These are phyloP conservation scores for Murina feae DNA, from an alignment of 2,113 vertebrate species.

Conservation along the genomic window DNA sequence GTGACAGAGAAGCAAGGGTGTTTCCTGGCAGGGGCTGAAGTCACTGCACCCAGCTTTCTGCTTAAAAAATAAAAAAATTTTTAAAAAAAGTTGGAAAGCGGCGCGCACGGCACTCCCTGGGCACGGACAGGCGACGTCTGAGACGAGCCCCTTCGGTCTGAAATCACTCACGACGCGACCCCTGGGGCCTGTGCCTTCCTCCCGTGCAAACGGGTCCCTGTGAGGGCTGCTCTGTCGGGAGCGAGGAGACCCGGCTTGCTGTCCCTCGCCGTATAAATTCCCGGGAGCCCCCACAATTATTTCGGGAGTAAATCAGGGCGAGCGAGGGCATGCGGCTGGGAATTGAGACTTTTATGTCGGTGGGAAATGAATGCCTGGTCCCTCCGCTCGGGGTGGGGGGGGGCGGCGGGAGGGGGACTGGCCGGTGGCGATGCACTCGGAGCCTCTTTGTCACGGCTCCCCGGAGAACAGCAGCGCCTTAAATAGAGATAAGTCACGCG, in stretches of 20 bases:
- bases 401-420: conserved; percentile 45
- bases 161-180: no score
- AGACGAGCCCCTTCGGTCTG: no score
- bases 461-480: conserved; percentile 58
- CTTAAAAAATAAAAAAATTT: conserved; percentile 39
- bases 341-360: conserved; percentile 34
- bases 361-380: conserved; percentile 37
- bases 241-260: conserved; percentile 27
- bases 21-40: conserved; percentile 39
- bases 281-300: conserved; percentile 30
- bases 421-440: conserved; percentile 59
- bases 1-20: neutral
- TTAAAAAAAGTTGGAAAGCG: conserved; percentile 21
- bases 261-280: conserved; percentile 31
- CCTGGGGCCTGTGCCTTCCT: neutral
- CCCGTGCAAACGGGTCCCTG: neutral
- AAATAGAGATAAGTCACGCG: conserved; percentile 69
- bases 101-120: no score
- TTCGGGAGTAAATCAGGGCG: conserved; percentile 49
- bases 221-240: neutral
- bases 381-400: conserved; percentile 23
- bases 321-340: conserved; percentile 10
- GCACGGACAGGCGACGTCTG: neutral
- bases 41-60: conserved; percentile 34
- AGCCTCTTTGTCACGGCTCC: conserved; percentile 42